phyloP scores from a whole-genome alignment of 2,888 invertebrate species.

The Netelia inedita region DNA sequence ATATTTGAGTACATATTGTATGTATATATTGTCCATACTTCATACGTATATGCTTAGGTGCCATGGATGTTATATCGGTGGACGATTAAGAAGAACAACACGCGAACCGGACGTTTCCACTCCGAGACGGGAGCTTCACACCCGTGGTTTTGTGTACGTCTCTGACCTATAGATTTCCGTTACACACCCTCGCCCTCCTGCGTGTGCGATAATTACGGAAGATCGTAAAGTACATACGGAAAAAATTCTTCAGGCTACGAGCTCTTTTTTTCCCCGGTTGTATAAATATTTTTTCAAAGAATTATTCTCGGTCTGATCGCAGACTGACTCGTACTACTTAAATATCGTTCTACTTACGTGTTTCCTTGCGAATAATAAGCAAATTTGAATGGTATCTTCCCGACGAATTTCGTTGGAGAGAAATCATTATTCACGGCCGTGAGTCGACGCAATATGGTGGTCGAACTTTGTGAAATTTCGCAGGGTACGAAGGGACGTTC shows the following conservation, averaged over 20 bases:
- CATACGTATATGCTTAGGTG: background rate
- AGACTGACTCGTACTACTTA: background rate
- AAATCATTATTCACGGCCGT: too few relatives aligned
- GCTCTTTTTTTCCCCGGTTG: background rate
- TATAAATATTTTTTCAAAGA: background rate
- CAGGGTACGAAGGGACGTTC: background rate
- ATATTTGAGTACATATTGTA: background rate
- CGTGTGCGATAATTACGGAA: slow-evolving; percentile 36
- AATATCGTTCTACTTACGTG: too few relatives aligned
- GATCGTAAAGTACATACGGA: slow-evolving; percentile 13
- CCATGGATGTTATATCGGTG: background rate
- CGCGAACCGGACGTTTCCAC: slow-evolving; percentile 57
- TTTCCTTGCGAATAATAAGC: too few relatives aligned
- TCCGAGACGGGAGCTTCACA: slow-evolving; percentile 14
- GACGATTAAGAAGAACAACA: slow-evolving; percentile 43
- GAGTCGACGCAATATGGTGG: too few relatives aligned
- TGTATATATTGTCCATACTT: background rate
- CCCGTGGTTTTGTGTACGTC: slow-evolving; percentile 25
- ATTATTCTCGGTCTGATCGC: background rate
- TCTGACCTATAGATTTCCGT: slow-evolving; percentile 19
- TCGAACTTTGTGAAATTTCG: background rate
- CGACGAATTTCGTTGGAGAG: too few relatives aligned
- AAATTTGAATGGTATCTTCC: too few relatives aligned
- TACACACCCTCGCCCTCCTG: background rate
- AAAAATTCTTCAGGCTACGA: background rate